Base-by-base conservation (phyloP, 2,797 vertebrate species). In the Channa striata region DNA sequence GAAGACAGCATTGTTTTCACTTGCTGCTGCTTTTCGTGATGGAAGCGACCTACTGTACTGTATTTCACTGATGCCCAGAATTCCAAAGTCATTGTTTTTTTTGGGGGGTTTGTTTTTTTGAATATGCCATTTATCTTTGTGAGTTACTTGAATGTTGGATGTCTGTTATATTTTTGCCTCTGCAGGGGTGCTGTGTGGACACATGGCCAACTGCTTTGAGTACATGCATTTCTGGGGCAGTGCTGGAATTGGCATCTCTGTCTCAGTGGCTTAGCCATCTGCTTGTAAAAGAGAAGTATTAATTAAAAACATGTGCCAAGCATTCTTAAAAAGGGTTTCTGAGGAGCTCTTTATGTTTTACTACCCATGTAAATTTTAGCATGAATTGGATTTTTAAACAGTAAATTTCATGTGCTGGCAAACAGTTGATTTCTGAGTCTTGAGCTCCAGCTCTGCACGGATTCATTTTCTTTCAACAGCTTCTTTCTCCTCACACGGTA, bases 1-100 rank as follows among this genome's bases (percentile, higher is more conserved):
- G 59, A 83, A 84, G 76, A 87, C 69, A 62, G 72, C 72, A 85
- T 81, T 17, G 81, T 92, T 93, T 94, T 90, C 72, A 67, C 83
- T 76, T 53, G 59, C 54, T 37, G 71, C 84, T 81, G 65, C 16
- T 46, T 77, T 72, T 49, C 12, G 85, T 77, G 72, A 78, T 64
- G 21, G 81, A 81, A 83, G 67, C 72, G 47, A 78, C 78, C 68
- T 58, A 36, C 59, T 85, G 68, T 33, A 36, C 59, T 85, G 71
- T 23, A 36, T 60, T 85, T 70, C 62, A 89, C 59, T 82, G 39
- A 87, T 89, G 84, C 23, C 36, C 9, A 40, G 19, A 62, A 63
- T 59, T 58, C 9, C 1, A 11, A 50, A 59, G 33, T 68, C 44
- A 20, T 59, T 13, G 46, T 33, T 74, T 68, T 51, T 39, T n/a